Base-by-base conservation (phyloP, 2,888 invertebrate genomes). In the Eremobia ochroleuca region DNA sequence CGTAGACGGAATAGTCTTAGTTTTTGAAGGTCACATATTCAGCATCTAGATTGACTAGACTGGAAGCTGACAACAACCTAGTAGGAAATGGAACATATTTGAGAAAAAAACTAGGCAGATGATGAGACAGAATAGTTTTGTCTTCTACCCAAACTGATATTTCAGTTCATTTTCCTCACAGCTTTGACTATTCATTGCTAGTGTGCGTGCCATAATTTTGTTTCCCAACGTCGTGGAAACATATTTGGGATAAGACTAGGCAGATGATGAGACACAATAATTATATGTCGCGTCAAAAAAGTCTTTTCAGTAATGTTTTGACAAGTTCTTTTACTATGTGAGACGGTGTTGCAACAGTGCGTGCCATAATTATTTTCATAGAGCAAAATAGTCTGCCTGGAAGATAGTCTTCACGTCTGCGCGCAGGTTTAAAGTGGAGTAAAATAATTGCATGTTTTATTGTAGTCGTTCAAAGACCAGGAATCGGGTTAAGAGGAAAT, bases 401-500 rank as follows among this genome's bases (percentile, higher is more conserved):
- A 25, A 4, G 4, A 15, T 6, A 43, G 5, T 49, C 15, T 52
- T 34, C 18, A n/a, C 18, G n/a, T 67, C 11, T 18, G 49, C 18
- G 5, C 34, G n/a, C 18, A n/a, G 67, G 18, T n/a, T 49, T 49
- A 34, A 4, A 49, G 18, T 49, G 34, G 5, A n/a, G 34, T 52
- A n/a, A 25, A 34, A 52, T 52, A 68, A 52, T 52, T n/a, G 15
- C 31, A 21, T 5, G 15, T 73, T 59, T 72, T 46, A 58, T 40
- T n/a, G 46, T n/a, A 43, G 9, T 21, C 18, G 25, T 40, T 40
- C 13, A 2, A 13, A 13, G 15, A 49, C 34, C 28, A 34, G n/a
- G 15, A 55, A 34, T 46, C 11, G 6, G 25, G 34, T 15, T 34
- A 37, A 73, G 11, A 59, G 34, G 73, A 74, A 74, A 73, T 37